Percentiles rank a stretch among this genome's conserved stretches.
Evolutionary conservation across 2,113 vertebrate species (phyloP).

Genomic region (Ochotona curzoniae): DNA sequence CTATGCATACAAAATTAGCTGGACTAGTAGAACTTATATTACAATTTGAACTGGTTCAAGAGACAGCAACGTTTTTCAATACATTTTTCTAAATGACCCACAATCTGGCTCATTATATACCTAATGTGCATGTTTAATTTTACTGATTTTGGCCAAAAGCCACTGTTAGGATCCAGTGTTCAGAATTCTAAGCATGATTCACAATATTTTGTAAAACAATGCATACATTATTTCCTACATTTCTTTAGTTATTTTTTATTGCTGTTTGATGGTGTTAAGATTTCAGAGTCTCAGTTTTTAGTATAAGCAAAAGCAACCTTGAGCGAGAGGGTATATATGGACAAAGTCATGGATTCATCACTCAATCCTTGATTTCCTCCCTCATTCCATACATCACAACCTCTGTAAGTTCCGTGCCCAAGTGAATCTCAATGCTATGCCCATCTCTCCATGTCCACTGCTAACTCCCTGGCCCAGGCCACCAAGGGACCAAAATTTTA

Average conservation of each 20-base stretch:
- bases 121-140: slow-evolving; percentile 37
- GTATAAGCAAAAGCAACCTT: slow-evolving; percentile 13
- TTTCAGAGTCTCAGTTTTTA: slow-evolving; percentile 37
- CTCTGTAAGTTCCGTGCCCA: neutral
- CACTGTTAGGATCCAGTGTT: neutral
- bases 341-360: neutral
- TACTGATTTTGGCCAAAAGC: slow-evolving; percentile 65
- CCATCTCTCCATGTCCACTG: neutral
- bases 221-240: neutral
- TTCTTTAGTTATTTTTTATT: slow-evolving; percentile 19
- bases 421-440: neutral
- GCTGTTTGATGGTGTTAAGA: neutral
- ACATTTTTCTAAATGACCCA: slow-evolving; percentile 62
- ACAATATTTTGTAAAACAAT: slow-evolving; percentile 47
- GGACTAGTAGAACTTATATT: slow-evolving; percentile 53
- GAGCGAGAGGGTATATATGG: neutral
- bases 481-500: neutral
- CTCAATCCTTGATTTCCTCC: neutral
- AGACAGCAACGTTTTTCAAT: slow-evolving; percentile 62
- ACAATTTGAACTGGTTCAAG: slow-evolving; percentile 53
- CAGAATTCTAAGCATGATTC: slow-evolving; percentile 53
- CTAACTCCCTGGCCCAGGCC: neutral
- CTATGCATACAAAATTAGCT: slow-evolving; percentile 70
- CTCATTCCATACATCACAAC: neutral
- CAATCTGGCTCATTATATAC: slow-evolving; percentile 40